Percentiles rank a stretch among this genome's conserved stretches.
Evolutionary conservation across 2,113 vertebrate genomes (phyloP).

Genomic region (Pipa parva): DNA sequence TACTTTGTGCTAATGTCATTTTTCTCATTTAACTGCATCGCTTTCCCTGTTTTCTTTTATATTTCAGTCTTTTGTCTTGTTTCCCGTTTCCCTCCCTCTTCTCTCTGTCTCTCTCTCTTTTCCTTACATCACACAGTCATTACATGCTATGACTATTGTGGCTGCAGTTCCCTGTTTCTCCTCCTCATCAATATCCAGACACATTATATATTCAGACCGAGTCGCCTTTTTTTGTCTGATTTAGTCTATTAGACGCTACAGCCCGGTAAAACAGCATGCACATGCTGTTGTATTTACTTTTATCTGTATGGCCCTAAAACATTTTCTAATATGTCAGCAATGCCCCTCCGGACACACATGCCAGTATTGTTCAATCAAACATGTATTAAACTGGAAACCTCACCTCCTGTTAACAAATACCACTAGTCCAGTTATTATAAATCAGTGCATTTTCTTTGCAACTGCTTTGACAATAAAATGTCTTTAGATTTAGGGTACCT

Average conservation of each 20-base stretch:
- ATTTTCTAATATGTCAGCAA: too few relatives aligned
- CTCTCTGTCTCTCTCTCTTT: not conserved
- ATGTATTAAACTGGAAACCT: too few relatives aligned
- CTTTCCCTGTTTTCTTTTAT: not conserved
- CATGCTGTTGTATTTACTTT: slow-evolving; percentile 19
- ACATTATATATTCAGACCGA: slow-evolving; percentile 42
- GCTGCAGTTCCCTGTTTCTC: slow-evolving; percentile 28
- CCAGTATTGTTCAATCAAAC: too few relatives aligned
- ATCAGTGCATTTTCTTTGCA: too few relatives aligned
- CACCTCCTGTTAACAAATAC: too few relatives aligned
- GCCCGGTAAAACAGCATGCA: slow-evolving; percentile 33
- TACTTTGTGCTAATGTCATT: not conserved
- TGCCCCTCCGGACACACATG: too few relatives aligned
- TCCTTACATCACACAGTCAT: slow-evolving; percentile 22
- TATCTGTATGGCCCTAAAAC: too few relatives aligned
- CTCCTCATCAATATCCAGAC: slow-evolving; percentile 37
- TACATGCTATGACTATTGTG: slow-evolving; percentile 7
- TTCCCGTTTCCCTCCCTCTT: not conserved
- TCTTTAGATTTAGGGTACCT: too few relatives aligned
- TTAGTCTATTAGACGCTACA: slow-evolving; percentile 38
- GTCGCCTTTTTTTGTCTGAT: slow-evolving; percentile 39
- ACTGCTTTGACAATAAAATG: too few relatives aligned
- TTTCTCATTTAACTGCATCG: not conserved
- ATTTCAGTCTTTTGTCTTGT: slow-evolving; percentile 17
- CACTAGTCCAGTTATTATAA: too few relatives aligned